Evolutionary conservation across 2,113 vertebrate genomes (phyloP).

Genomic region (Grammomys dolichurus): DNA sequence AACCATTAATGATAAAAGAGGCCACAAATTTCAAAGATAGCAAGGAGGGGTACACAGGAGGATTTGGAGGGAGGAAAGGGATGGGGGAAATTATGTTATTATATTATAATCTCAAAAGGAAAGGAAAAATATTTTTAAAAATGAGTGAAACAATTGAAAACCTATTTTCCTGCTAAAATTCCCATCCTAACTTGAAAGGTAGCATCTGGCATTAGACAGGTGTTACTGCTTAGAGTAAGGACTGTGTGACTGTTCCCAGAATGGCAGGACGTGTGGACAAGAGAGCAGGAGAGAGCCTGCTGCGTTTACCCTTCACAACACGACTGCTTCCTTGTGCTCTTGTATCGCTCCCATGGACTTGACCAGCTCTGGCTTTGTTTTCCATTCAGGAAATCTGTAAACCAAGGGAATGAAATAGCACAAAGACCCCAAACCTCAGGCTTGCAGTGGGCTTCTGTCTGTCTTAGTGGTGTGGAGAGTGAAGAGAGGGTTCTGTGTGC

Average conservation of each 20-base stretch:
- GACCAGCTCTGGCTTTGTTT: background rate
- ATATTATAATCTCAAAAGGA: background rate
- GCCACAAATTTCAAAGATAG: background rate
- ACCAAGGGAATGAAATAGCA: conserved; percentile 9
- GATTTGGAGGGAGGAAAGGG: background rate
- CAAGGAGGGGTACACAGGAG: too few species aligned
- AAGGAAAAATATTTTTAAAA: background rate
- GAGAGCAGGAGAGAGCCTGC: background rate
- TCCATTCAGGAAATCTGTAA: background rate
- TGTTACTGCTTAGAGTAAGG: background rate
- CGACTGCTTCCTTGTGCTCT: background rate
- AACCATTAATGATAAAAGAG: background rate
- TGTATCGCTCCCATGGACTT: conserved; percentile 11
- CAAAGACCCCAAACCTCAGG: background rate
- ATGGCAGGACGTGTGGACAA: conserved; percentile 9
- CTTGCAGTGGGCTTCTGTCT: background rate
- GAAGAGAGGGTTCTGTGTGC: background rate
- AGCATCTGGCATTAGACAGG: background rate
- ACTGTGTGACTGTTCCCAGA: background rate
- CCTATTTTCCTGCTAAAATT: conserved; percentile 37
- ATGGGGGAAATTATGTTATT: background rate
- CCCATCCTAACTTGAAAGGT: conserved; percentile 21
- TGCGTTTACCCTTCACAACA: conserved; percentile 15
- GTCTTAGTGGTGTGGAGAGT: background rate
- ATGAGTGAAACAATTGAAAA: background rate